Conservation (phyloP, 2,888 invertebrate species). For the Cerastis leucographa region DNA sequence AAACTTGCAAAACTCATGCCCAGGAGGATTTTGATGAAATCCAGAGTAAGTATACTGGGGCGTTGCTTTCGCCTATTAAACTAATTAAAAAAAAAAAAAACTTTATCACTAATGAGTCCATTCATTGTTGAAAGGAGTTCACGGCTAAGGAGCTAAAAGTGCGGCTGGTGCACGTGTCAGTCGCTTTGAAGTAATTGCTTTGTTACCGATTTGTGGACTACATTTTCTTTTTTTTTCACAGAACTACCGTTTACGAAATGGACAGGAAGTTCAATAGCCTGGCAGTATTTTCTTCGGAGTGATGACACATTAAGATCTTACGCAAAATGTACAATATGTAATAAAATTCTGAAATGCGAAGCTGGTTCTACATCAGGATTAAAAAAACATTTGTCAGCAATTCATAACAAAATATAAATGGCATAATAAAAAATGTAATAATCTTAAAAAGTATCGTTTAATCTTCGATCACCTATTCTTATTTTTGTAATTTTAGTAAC, state of each 20-base stretch:
- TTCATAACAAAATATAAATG: slow-evolving; percentile 11
- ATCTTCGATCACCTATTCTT: not conserved
- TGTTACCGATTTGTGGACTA: not conserved
- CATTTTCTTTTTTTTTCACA: slow-evolving; percentile 10
- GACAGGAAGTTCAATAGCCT: slow-evolving; percentile 14
- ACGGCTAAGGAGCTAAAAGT: too few species aligned
- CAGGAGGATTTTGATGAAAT: not conserved
- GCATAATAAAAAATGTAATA: too few species aligned
- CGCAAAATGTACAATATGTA: slow-evolving; percentile 35
- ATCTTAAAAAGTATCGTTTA: too few species aligned
- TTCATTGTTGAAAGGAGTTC: too few species aligned
- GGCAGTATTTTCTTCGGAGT: slow-evolving; percentile 31
- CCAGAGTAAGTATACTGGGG: not conserved
- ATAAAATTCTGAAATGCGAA: slow-evolving; percentile 34
- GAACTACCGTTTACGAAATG: slow-evolving; percentile 12
- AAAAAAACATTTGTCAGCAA: slow-evolving; percentile 24
- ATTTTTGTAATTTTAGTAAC: not conserved
- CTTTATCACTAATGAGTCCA: too few species aligned
- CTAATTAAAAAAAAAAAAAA: not conserved
- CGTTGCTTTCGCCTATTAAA: too few species aligned
- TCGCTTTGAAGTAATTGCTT: not conserved
- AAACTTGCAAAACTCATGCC: not conserved
- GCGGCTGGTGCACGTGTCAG: not conserved
- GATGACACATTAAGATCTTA: slow-evolving; percentile 5
- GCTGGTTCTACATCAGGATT: slow-evolving; percentile 32